Base-by-base conservation (phyloP, 2,888 invertebrate species). In the Polyommatus iphigenia region DNA sequence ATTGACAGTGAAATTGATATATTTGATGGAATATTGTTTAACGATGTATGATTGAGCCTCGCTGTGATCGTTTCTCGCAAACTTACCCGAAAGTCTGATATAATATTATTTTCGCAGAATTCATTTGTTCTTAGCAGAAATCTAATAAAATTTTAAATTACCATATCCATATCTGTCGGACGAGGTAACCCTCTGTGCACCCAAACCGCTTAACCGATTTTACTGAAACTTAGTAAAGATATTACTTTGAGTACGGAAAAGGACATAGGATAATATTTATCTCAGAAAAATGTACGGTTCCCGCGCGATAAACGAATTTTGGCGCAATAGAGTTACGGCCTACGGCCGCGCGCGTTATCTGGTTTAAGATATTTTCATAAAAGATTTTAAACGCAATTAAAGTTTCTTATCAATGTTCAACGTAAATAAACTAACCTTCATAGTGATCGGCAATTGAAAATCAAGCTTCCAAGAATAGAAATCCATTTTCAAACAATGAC, bases 401-500 rank as follows among this genome's bases (percentile, higher is more conserved):
- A 29, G 24, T 62, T 24, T 62, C 6, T 62, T 7, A 3, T 24
- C 24, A 13, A 62, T 24, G 4, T 13, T 62, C 5, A 3, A 62
- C 13, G 62, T 59, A 1, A 3, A 18, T 18, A 57, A 59, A n/a
- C n/a, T 24, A 62, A 24, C 62, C 59, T 46, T 10, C 46, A 10
- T 59, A 3, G 20, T 59, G 8, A 1, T 29, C 24, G 29, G 29
- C 15, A 32, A 29, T 67, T 32, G 29, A 6, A 32, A 29, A 67
- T 67, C 67, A 67, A 67, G 67, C 67, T 32, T 32, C 67, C 29
- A 67, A 67, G 67, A 67, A 67, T 67, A 67, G 67, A 67, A 29
- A 32, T 67, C 67, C 67, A 32, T 67, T 67, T 67, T 67, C 67
- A n/a, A 41, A 73, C 41, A 46, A 73, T 73, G 73, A 46, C 46